phyloP scores from a whole-genome alignment of 2,113 vertebrate genomes.

The Lasiurus borealis region DNA sequence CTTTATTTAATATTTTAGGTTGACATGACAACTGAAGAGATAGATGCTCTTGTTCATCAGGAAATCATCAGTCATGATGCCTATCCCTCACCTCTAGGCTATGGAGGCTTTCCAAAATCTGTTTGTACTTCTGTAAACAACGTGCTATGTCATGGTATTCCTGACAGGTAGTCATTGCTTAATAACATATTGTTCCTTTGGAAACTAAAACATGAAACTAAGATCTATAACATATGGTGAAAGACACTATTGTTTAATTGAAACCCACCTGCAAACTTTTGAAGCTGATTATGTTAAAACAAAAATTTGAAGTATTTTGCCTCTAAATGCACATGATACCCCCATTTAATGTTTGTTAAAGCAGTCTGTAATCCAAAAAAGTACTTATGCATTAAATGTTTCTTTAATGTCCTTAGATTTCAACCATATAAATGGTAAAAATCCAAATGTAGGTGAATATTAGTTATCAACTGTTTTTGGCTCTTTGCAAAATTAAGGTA shows the following conservation, averaged over 20 bases:
- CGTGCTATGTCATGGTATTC: slow-evolving; percentile 94
- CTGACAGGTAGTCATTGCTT: slow-evolving; percentile 94
- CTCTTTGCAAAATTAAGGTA: slow-evolving; percentile 81
- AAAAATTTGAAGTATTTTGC: slow-evolving; percentile 71
- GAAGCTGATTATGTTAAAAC: slow-evolving; percentile 67
- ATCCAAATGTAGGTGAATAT: slow-evolving; percentile 72
- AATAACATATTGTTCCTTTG: slow-evolving; percentile 80
- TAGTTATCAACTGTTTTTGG: slow-evolving; percentile 68
- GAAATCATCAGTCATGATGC: slow-evolving; percentile 95
- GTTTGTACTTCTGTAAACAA: slow-evolving; percentile 97
- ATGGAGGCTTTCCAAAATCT: slow-evolving; percentile 95
- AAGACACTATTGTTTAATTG: slow-evolving; percentile 71
- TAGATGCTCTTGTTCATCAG: slow-evolving; percentile 97
- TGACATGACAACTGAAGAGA: slow-evolving; percentile 98
- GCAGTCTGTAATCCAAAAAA: slow-evolving; percentile 11
- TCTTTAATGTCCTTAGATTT: slow-evolving; percentile 63
- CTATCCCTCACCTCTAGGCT: slow-evolving; percentile 98
- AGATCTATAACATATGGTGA: slow-evolving; percentile 76
- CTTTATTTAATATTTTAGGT: slow-evolving; percentile 91
- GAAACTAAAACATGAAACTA: slow-evolving; percentile 79
- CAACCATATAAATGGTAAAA: slow-evolving; percentile 67
- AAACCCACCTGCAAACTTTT: slow-evolving; percentile 62
- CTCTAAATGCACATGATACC: slow-evolving; percentile 58
- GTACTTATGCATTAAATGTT: not conserved
- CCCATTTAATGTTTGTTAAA: slow-evolving; percentile 72